A percentile compares a stretch with the other conserved stretches of the same genome.
Conservation (phyloP, 2,113 vertebrate species). For the Australoheros scitulus region DNA sequence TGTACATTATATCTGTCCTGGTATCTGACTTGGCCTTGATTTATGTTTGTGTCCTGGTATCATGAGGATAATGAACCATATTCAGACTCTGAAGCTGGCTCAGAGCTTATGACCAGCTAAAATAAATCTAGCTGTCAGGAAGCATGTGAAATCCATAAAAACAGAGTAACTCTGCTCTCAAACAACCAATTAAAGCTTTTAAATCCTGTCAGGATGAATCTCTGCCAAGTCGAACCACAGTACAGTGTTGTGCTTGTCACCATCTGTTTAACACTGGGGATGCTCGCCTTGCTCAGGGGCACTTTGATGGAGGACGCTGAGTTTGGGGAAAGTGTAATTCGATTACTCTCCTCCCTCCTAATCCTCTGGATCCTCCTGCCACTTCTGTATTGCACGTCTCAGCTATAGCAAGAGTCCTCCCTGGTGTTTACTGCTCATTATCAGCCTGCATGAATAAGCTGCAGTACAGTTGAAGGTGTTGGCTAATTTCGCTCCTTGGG, state of each 20-base stretch:
- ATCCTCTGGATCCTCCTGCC: slow-evolving; percentile 18
- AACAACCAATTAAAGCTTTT: neutral
- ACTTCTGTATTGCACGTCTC: neutral
- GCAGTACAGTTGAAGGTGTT: neutral
- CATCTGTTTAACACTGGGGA: neutral
- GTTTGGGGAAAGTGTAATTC: neutral
- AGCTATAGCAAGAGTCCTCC: slow-evolving; percentile 26
- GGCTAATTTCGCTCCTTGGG: slow-evolving; percentile 7
- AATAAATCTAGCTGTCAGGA: neutral
- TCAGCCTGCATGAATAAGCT: slow-evolving; percentile 1
- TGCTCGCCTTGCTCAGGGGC: neutral
- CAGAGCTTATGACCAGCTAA: neutral
- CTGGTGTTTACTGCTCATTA: slow-evolving; percentile 18
- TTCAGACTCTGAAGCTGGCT: too few relatives aligned
- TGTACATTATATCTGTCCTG: too few relatives aligned
- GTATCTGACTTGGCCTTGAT: too few relatives aligned
- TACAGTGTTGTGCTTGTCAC: neutral
- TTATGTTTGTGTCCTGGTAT: too few relatives aligned
- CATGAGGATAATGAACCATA: too few relatives aligned
- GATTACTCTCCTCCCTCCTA: slow-evolving; percentile 8
- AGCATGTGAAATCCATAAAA: slow-evolving; percentile 1
- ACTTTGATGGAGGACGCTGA: neutral
- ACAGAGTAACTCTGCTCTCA: neutral
- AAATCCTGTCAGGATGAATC: neutral
- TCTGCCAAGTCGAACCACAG: neutral